These are phyloP conservation scores for Acyrthosiphon pisum DNA, from an alignment of 1,140 invertebrate genomes.

Conservation along the genomic window DNA sequence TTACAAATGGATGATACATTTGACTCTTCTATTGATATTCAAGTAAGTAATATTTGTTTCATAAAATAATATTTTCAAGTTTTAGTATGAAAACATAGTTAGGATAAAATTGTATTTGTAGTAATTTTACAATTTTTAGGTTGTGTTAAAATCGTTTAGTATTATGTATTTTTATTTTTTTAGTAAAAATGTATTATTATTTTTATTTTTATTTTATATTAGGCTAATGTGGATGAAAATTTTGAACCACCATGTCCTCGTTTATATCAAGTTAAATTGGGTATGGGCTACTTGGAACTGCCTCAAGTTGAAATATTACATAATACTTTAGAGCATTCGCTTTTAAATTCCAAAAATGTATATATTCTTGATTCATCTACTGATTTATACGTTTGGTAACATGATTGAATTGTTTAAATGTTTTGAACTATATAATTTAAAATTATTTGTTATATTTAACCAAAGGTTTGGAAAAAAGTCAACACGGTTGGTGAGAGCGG, in stretches of 20 bases:
- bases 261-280: conserved; percentile 93
- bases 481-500: conserved; percentile 91
- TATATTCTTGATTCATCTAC: conserved; percentile 96
- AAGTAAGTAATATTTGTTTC: conserved; percentile 3
- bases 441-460: conserved; percentile 51
- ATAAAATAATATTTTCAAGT: background rate
- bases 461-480: conserved; percentile 97
- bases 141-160: background rate
- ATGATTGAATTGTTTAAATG: background rate
- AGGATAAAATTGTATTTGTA: background rate
- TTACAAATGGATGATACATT: conserved; percentile 68
- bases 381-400: conserved; percentile 97
- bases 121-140: background rate
- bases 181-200: background rate
- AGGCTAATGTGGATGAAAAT: conserved; percentile 80
- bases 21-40: conserved; percentile 58
- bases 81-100: too few species aligned
- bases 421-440: background rate
- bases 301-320: conserved; percentile 91
- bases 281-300: conserved; percentile 98
- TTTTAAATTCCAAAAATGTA: conserved; percentile 92
- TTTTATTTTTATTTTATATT: conserved; percentile 26
- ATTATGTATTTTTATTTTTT: background rate
- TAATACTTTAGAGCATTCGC: conserved; percentile 74
- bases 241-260: conserved; percentile 79